Evolutionary conservation across 2,113 vertebrate genomes (phyloP), one percentile per base, ranked within the genome.

Genomic region (Chamaea fasciata): DNA sequence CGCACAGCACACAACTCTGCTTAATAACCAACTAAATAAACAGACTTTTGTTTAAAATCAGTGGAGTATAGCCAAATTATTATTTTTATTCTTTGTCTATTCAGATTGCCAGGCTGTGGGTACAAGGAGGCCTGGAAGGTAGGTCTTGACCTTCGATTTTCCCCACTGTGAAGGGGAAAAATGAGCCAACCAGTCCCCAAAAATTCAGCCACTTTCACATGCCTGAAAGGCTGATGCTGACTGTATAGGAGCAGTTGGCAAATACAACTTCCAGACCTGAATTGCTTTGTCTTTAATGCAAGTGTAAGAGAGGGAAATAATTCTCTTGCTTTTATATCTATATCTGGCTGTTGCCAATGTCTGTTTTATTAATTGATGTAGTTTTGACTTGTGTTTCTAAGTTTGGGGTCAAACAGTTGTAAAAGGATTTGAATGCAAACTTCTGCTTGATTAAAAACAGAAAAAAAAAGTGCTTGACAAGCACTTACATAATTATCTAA

Each of bases 121-220:
- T 35, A 47, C 27, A 20, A 30, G 46, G 47, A 53, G 31, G 9
- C n/a, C 23, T 68, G 13, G 42, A 20, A 46, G 10, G 30, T 10
- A 20, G 17, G 13, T 63, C 27, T 31, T 59, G 26, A 42, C 39
- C 20, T 59, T 53, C 0, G 2, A 0, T 44, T 47, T 68, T 33
- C 20, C 3, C 17, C 53, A 31, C 30, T 42, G 15, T 24, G 31
- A 56, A 62, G 13, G 20, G 33, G 13, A 65, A 81, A 94, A 89
- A 5, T 2, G 4, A 18, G 14, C 9, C 5, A 41, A 13, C 2
- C 57, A 39, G 22, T 14, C 8, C 8, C 3, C 56, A 26, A 17
- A 28, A 63, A 30, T 10, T 44, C 33, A 57, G 20, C 10, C 23
- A n/a, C 15, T 49, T 44, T 27, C 13, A 3, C 0, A 3, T 44